phyloP scores from a whole-genome alignment of 2,888 invertebrate species.

The Sepioteuthis lessoniana region DNA sequence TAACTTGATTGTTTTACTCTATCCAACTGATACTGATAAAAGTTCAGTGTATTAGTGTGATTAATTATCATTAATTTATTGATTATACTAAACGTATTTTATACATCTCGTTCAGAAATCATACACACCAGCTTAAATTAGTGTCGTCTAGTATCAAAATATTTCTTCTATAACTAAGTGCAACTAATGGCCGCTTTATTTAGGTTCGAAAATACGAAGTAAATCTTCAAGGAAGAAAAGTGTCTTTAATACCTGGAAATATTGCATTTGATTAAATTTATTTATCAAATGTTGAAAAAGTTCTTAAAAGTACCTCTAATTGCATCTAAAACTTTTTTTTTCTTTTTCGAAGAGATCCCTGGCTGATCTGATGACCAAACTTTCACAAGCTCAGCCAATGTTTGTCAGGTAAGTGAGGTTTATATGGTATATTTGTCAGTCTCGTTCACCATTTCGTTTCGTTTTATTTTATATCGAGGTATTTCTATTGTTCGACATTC shows the following conservation, averaged over 20 bases:
- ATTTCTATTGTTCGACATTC: too few relatives aligned
- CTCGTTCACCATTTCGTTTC: too few relatives aligned
- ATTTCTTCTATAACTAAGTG: too few relatives aligned
- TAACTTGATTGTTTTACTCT: too few relatives aligned
- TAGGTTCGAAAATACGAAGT: neutral
- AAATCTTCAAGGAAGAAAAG: neutral
- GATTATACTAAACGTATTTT: too few relatives aligned
- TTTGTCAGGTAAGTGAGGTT: conserved; percentile 67
- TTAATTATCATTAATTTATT: too few relatives aligned
- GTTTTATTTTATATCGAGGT: too few relatives aligned
- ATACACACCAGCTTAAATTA: neutral
- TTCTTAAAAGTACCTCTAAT: neutral
- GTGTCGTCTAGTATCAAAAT: neutral
- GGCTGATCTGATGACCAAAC: conserved; percentile 66
- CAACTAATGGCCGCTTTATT: too few relatives aligned
- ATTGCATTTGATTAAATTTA: too few relatives aligned
- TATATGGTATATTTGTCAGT: neutral
- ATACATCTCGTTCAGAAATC: too few relatives aligned
- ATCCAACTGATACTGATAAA: neutral
- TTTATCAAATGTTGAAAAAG: neutral
- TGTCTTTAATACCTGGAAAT: neutral
- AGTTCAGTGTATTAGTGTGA: too few relatives aligned
- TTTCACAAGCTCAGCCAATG: conserved; percentile 66
- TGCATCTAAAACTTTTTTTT: neutral
- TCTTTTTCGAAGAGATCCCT: conserved; percentile 64